phyloP scores from a whole-genome alignment of 2,888 invertebrate species.

The Carabus problematicus region DNA sequence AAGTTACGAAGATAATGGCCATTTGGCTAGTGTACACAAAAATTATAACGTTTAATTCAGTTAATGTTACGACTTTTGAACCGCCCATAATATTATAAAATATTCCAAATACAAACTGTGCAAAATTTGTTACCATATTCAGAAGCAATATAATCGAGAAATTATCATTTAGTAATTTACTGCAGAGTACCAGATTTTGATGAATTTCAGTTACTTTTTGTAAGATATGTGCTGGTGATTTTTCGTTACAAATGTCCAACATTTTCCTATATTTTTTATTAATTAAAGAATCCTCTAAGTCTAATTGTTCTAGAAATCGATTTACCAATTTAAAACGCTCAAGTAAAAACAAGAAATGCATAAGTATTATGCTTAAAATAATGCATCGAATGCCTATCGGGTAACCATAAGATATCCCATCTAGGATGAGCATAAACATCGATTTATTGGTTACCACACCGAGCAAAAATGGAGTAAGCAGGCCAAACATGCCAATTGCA shows the following conservation, averaged over 20 bases:
- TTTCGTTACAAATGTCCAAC: too few relatives aligned
- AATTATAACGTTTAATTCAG: not conserved
- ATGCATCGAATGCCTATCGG: not conserved
- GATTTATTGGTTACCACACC: not conserved
- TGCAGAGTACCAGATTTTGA: not conserved
- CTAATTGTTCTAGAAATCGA: too few relatives aligned
- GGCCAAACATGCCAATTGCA: too few relatives aligned
- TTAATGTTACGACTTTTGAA: not conserved
- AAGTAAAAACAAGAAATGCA: too few relatives aligned
- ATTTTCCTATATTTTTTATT: too few relatives aligned
- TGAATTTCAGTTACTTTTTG: too few relatives aligned
- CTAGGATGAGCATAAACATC: not conserved
- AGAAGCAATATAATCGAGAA: not conserved
- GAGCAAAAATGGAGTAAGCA: not conserved
- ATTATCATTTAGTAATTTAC: not conserved
- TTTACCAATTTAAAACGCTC: too few relatives aligned
- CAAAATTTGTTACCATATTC: not conserved
- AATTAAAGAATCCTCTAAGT: too few relatives aligned
- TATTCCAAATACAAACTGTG: not conserved
- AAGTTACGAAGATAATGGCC: not conserved
- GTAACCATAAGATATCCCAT: not conserved
- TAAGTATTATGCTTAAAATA: not conserved
- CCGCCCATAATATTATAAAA: constrained; percentile 6
- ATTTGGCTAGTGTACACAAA: not conserved
- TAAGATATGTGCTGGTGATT: too few relatives aligned